Conservation (phyloP, 2,888 invertebrate genomes). For the Carcina quercana region DNA sequence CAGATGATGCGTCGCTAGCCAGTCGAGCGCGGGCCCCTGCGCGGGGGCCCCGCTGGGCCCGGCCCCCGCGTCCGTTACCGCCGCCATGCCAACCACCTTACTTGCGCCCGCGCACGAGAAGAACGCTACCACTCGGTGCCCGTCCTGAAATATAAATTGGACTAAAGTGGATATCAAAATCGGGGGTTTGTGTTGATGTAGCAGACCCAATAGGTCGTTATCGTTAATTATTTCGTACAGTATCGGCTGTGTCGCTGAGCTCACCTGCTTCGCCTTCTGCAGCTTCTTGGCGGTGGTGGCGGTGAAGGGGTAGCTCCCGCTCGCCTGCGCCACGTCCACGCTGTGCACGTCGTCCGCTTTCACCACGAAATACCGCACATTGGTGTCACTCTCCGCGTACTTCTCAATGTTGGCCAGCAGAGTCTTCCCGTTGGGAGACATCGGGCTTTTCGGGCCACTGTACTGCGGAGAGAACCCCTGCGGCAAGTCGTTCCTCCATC, state of each 20-base stretch:
- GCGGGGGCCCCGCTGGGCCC: constrained; percentile 1
- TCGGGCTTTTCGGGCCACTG: constrained; percentile 42
- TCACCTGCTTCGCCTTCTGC: constrained; percentile 73
- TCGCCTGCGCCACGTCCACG: constrained; percentile 71
- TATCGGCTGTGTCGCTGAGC: no score
- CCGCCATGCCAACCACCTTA: constrained; percentile 50
- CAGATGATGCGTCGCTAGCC: constrained; percentile 45
- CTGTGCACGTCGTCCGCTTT: constrained; percentile 72
- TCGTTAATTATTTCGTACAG: no score
- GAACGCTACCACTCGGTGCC: constrained; percentile 45
- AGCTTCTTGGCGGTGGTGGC: constrained; percentile 76
- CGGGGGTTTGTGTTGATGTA: no score
- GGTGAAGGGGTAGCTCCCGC: constrained; percentile 75
- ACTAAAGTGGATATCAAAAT: no score
- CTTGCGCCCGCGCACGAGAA: constrained; percentile 46
- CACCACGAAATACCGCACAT: constrained; percentile 73
- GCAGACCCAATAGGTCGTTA: no score
- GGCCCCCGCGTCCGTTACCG: constrained; percentile 25
- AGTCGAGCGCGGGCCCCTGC: constrained; percentile 32
- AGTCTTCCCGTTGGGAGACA: constrained; percentile 52
- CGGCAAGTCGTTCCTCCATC: constrained; percentile 31
- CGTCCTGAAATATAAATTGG: constrained; percentile 50
- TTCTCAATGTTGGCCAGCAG: constrained; percentile 56
- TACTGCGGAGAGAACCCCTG: constrained; percentile 43
- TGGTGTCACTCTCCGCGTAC: constrained; percentile 30